Evolutionary conservation across 1,140 invertebrate species (phyloP).

Genomic region (Bombyx mandarina): DNA sequence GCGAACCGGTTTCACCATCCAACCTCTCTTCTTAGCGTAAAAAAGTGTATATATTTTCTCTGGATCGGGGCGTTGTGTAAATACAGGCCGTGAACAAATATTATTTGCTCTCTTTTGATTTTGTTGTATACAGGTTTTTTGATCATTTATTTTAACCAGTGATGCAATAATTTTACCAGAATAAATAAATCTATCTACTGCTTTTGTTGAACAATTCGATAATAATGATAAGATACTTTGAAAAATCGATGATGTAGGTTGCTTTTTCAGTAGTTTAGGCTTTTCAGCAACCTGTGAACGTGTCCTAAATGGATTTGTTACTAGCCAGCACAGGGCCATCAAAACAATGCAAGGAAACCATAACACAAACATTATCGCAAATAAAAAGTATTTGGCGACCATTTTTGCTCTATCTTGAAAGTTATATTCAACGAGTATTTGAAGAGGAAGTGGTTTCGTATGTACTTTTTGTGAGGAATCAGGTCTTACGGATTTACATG

Average conservation of each 20-base stretch:
- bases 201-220: too few species aligned
- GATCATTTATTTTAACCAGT: too few species aligned
- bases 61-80: slow-evolving; percentile 14
- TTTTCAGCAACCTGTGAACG: slow-evolving; percentile 5
- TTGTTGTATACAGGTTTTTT: not conserved
- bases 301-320: slow-evolving; percentile 21
- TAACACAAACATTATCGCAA: slow-evolving; percentile 12
- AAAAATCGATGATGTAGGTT: too few species aligned
- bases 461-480: not conserved
- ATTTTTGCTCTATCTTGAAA: slow-evolving; percentile 2
- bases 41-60: slow-evolving; percentile 19
- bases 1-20: slow-evolving; percentile 22
- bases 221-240: too few species aligned
- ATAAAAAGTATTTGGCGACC: slow-evolving; percentile 12
- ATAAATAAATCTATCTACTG: too few species aligned
- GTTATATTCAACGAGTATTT: not conserved
- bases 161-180: too few species aligned
- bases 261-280: too few species aligned
- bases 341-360: slow-evolving; percentile 24
- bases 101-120: not conserved
- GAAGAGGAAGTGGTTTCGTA: not conserved
- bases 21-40: slow-evolving; percentile 15
- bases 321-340: slow-evolving; percentile 12
- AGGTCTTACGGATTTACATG: not conserved
- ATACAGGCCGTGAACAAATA: not conserved